Conservation (phyloP, 2,113 vertebrate genomes). For the Sceloporus tristichus region DNA sequence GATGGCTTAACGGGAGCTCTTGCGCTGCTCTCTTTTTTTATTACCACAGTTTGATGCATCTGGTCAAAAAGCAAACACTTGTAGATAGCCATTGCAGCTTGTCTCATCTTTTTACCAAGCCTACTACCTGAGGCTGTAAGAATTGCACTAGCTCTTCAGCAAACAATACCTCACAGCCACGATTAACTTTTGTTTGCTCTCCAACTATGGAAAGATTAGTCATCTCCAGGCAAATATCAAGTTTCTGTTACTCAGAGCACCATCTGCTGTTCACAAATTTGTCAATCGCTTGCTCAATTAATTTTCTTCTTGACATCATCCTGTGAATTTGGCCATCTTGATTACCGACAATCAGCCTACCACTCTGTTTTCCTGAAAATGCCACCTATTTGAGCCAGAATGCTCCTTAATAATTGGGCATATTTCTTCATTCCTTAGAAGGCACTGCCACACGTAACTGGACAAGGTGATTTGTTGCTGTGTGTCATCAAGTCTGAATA, state of each 20-base stretch:
- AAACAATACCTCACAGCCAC: slow-evolving; percentile 30
- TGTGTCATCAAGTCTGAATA: too few relatives aligned
- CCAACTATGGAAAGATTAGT: slow-evolving; percentile 43
- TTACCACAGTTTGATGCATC: neutral
- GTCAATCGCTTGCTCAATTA: slow-evolving; percentile 22
- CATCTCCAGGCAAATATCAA: slow-evolving; percentile 12
- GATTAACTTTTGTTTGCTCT: slow-evolving; percentile 62
- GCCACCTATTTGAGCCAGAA: neutral
- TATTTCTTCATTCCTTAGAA: neutral
- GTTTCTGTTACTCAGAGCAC: slow-evolving; percentile 40
- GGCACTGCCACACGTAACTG: neutral
- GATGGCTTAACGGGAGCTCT: neutral
- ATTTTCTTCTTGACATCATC: slow-evolving; percentile 23
- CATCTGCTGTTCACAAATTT: slow-evolving; percentile 53
- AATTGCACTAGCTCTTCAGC: slow-evolving; percentile 34
- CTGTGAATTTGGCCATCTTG: neutral
- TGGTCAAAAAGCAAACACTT: neutral
- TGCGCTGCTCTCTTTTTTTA: neutral
- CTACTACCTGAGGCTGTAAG: slow-evolving; percentile 35
- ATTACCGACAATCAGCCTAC: neutral
- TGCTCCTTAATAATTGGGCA: neutral
- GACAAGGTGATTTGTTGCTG: neutral
- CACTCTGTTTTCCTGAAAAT: neutral
- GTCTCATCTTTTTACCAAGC: neutral
- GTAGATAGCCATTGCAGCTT: neutral